phyloP scores from a whole-genome alignment of 2,797 vertebrate genomes.

The Acipenser ruthenus region DNA sequence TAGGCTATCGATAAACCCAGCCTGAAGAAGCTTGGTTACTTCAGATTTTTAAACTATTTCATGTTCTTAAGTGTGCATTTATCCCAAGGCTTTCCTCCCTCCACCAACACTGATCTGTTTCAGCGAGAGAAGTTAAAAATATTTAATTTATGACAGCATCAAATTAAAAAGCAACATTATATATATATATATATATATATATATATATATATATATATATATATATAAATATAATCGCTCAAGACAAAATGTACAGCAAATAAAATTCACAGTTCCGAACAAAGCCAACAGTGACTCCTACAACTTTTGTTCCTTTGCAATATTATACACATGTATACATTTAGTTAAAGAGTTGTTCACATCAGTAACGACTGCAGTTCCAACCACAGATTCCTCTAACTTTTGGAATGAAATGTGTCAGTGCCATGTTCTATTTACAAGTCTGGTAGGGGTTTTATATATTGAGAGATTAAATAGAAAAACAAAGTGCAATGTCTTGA shows the following conservation, averaged over 20 bases:
- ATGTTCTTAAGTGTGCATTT: too few relatives aligned
- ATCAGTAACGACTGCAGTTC: neutral
- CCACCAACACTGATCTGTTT: too few relatives aligned
- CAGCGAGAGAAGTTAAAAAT: too few relatives aligned
- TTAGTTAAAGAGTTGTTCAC: neutral
- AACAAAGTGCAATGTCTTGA: constrained; percentile 32
- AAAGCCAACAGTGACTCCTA: neutral
- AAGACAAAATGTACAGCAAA: neutral
- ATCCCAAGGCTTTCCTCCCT: too few relatives aligned
- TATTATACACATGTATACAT: neutral
- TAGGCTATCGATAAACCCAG: too few relatives aligned
- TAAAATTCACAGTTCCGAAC: neutral
- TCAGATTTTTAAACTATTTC: too few relatives aligned
- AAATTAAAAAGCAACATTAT: neutral
- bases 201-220: constrained; percentile 3
- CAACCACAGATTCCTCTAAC: neutral
- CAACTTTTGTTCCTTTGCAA: neutral
- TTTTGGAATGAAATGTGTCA: neutral
- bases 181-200: neutral
- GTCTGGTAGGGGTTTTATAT: neutral
- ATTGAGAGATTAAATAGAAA: neutral
- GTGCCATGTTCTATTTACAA: neutral
- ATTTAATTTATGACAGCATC: too few relatives aligned
- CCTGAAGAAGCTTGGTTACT: too few relatives aligned
- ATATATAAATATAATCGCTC: neutral